Base-by-base conservation (phyloP, 2,113 vertebrate species). In the Burhinus bistriatus region DNA sequence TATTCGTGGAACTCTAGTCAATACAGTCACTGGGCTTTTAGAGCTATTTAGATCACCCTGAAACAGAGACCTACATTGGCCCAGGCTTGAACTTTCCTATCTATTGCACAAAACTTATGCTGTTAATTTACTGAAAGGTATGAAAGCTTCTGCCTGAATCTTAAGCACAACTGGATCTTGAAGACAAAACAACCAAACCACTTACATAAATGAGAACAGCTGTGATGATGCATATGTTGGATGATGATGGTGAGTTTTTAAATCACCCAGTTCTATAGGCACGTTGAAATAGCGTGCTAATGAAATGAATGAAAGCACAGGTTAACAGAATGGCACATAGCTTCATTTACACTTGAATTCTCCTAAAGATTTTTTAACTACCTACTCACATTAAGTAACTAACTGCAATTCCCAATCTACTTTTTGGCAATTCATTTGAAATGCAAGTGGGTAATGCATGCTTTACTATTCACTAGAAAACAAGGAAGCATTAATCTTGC, bases 401-500 rank as follows among this genome's bases (percentile, higher is more conserved):
- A 97, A 97, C 93, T 97, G 73, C 89, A 95, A 95, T 82, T 92
- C 87, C 57, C 80, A 61, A 69, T 79, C 91, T 92, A 92, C 83
- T 57, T 96, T 89, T 73, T 95, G 92, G 82, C 90, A 92, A 90
- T 93, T 96, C 89, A 91, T 95, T 93, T 97, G 77, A 95, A 95
- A 96, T 96, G 69, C 86, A 76, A 89, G 91, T 52, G 4, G 29
- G 89, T 84, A 78, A 72, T 36, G n/a, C 69, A 34, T 81, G 86
- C 51, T 86, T 84, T 87, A 70, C 86, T 89, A 93, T 90, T 93
- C 86, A 89, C 73, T 52, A 65, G 89, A 89, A 96, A 96, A 94
- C 80, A 92, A 95, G 89, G 89, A 89, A 93, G 70, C 86, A 97
- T 97, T 97, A 95, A 97, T 97, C 95, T 95, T 96, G 81, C 89